phyloP scores from a whole-genome alignment of 2,888 invertebrate genomes.

The Cremastobaeus sp. region DNA sequence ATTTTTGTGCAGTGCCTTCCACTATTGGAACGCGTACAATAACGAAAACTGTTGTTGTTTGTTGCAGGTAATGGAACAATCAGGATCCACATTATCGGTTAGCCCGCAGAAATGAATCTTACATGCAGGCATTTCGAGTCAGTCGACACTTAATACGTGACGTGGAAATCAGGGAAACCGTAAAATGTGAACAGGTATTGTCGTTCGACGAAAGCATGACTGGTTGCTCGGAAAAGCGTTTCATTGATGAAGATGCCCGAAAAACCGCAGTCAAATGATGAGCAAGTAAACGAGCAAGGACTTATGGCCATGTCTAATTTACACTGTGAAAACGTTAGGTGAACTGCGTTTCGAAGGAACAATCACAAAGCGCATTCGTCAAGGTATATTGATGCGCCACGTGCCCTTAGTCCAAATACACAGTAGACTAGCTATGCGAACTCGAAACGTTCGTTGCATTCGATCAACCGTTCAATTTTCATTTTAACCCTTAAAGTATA shows the following conservation, averaged over 20 bases:
- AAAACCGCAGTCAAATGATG: constrained; percentile 41
- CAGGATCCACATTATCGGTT: constrained; percentile 5
- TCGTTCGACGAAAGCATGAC: constrained; percentile 27
- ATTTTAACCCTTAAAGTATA: too few relatives aligned
- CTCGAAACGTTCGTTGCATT: too few relatives aligned
- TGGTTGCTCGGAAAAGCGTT: constrained; percentile 26
- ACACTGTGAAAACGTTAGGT: constrained; percentile 45
- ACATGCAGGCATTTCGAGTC: constrained; percentile 15
- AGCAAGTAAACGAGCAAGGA: constrained; percentile 34
- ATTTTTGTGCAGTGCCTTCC: not conserved
- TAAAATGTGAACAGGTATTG: constrained; percentile 50
- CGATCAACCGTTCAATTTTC: too few relatives aligned
- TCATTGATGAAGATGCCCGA: constrained; percentile 32
- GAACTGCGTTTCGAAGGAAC: constrained; percentile 43
- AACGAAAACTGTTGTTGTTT: constrained; percentile 25
- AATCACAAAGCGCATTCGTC: constrained; percentile 52
- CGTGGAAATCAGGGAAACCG: constrained; percentile 1
- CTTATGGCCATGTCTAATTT: constrained; percentile 46
- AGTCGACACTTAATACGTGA: constrained; percentile 32
- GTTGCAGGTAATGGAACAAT: constrained; percentile 46
- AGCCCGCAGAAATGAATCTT: constrained; percentile 45
- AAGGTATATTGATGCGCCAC: constrained; percentile 45
- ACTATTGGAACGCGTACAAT: not conserved
- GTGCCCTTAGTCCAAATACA: too few relatives aligned
- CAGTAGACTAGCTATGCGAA: too few relatives aligned